phyloP scores from a whole-genome alignment of 1,140 invertebrate species.

The Cephus cinctus region DNA sequence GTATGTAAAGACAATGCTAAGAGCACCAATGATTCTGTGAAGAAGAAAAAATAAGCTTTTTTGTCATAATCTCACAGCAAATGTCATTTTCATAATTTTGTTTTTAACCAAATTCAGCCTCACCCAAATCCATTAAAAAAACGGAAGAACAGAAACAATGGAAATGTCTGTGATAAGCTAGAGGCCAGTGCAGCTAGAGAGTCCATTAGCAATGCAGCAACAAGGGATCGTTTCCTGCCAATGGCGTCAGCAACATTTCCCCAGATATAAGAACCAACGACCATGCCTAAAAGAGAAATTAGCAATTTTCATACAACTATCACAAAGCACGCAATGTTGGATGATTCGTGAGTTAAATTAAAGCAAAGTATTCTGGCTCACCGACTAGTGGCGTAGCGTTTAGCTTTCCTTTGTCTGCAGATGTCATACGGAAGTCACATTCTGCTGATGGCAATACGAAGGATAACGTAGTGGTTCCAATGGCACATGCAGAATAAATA shows the following conservation, averaged over 20 bases:
- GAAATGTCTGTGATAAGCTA: slow-evolving; percentile 49
- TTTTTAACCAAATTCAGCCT: slow-evolving; percentile 27
- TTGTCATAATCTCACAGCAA: background rate
- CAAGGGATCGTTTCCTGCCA: slow-evolving; percentile 49
- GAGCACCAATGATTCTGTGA: slow-evolving; percentile 60
- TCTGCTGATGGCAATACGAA: slow-evolving; percentile 46
- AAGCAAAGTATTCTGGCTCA: no score
- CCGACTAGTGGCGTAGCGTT: slow-evolving; percentile 53
- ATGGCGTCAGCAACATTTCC: slow-evolving; percentile 52
- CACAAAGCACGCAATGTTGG: no score
- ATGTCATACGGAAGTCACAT: slow-evolving; percentile 41
- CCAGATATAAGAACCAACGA: slow-evolving; percentile 58
- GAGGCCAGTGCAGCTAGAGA: slow-evolving; percentile 47
- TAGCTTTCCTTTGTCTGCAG: slow-evolving; percentile 43
- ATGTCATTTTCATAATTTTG: slow-evolving; percentile 5
- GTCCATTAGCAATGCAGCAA: slow-evolving; percentile 52
- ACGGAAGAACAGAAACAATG: slow-evolving; percentile 52
- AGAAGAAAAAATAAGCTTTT: slow-evolving; percentile 4
- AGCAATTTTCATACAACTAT: no score
- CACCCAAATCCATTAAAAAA: slow-evolving; percentile 68
- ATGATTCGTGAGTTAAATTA: no score
- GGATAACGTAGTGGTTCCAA: slow-evolving; percentile 40
- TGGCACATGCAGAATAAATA: slow-evolving; percentile 39
- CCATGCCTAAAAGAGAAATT: slow-evolving; percentile 58
- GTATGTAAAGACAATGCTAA: slow-evolving; percentile 61